Evolutionary conservation across 2,888 invertebrate genomes (phyloP).

Genomic region (Argyresthia goedartella): DNA sequence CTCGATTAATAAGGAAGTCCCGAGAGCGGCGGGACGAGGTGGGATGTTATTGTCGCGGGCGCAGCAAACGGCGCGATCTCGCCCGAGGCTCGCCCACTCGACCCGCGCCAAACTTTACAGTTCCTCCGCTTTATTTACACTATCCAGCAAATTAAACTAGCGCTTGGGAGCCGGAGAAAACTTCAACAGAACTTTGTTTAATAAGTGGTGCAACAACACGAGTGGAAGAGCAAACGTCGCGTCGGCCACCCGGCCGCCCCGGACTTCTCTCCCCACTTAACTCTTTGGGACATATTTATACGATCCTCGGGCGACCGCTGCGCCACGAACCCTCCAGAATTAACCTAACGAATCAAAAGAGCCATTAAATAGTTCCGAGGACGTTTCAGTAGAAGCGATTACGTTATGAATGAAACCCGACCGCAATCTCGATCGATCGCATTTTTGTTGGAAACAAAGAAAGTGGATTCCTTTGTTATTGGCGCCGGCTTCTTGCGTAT

Average conservation of each 20-base stretch:
- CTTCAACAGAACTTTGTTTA: slow-evolving; percentile 71
- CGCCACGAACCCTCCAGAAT: slow-evolving; percentile 48
- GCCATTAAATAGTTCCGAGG: slow-evolving; percentile 43
- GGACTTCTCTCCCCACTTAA: slow-evolving; percentile 66
- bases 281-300: slow-evolving; percentile 72
- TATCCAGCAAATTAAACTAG: slow-evolving; percentile 72
- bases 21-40: slow-evolving; percentile 29
- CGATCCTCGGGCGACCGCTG: slow-evolving; percentile 67
- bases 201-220: slow-evolving; percentile 72
- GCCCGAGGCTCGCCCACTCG: slow-evolving; percentile 37
- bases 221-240: slow-evolving; percentile 71
- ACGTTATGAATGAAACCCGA: slow-evolving; percentile 48
- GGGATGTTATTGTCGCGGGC: slow-evolving; percentile 66
- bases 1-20: slow-evolving; percentile 72
- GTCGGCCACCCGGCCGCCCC: slow-evolving; percentile 66
- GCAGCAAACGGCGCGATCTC: slow-evolving; percentile 32
- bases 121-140: slow-evolving; percentile 70
- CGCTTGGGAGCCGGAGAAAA: slow-evolving; percentile 66
- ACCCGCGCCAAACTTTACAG: slow-evolving; percentile 56
- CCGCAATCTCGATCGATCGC: slow-evolving; percentile 45
- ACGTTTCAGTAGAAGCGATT: slow-evolving; percentile 13
- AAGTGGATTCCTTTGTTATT: no score
- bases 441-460: slow-evolving; percentile 13
- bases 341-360: slow-evolving; percentile 65
- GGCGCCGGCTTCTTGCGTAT: no score